Evolutionary conservation across 2,888 invertebrate genomes (phyloP).

Genomic region (Zygaena filipendulae): DNA sequence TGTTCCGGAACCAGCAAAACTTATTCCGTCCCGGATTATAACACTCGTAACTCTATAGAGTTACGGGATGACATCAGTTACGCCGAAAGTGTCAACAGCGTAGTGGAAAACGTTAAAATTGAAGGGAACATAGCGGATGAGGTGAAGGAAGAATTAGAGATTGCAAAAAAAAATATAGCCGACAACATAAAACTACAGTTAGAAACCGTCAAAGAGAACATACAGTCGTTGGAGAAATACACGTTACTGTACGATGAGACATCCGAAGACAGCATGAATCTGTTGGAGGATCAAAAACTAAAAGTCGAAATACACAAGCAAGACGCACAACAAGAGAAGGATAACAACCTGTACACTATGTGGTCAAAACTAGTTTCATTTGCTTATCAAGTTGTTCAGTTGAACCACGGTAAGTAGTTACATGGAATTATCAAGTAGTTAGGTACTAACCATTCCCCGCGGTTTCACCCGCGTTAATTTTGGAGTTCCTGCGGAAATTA

Average conservation of each 20-base stretch:
- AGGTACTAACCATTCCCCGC: too few relatives aligned
- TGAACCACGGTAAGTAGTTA: conserved; percentile 44
- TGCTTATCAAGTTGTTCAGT: conserved; percentile 43
- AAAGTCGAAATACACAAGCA: conserved; percentile 12
- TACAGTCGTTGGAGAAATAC: conserved; percentile 32
- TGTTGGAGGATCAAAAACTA: too few relatives aligned
- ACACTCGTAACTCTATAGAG: background rate
- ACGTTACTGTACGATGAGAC: conserved; percentile 24
- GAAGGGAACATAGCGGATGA: conserved; percentile 23
- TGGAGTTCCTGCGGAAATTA: too few relatives aligned
- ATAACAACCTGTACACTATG: conserved; percentile 26
- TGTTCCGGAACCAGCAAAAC: conserved; percentile 16
- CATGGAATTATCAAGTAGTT: too few relatives aligned
- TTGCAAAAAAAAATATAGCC: conserved; percentile 24
- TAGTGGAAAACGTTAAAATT: conserved; percentile 24
- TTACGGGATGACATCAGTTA: conserved; percentile 16
- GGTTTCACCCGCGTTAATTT: too few relatives aligned
- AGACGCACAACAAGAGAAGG: conserved; percentile 10
- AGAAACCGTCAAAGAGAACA: conserved; percentile 35
- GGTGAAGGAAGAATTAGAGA: conserved; percentile 23
- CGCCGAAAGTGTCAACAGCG: conserved; percentile 26
- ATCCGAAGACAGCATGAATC: too few relatives aligned
- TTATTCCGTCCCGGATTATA: conserved; percentile 4
- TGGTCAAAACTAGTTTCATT: conserved; percentile 52
- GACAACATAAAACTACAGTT: conserved; percentile 34